Conservation (phyloP, 2,113 vertebrate genomes). For the Halcyon senegalensis region DNA sequence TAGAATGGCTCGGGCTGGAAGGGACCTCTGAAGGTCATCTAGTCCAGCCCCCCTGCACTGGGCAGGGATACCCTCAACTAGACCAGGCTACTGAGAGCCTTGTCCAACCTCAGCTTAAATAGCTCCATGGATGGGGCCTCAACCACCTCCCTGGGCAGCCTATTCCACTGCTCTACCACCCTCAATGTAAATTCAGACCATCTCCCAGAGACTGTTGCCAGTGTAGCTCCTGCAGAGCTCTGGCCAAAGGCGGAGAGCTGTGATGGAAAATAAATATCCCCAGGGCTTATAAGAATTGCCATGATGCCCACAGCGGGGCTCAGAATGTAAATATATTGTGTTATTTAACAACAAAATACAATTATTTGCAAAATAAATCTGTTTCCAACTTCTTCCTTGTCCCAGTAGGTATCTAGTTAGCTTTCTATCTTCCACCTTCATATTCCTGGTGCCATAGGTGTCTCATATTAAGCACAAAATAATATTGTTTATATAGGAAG, state of each 20-base stretch:
- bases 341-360: neutral
- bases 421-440: neutral
- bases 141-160: no score
- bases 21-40: no score
- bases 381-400: neutral
- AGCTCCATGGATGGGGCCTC: no score
- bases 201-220: neutral
- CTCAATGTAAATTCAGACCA: neutral
- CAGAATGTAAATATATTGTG: neutral
- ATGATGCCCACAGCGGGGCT: fast-evolving
- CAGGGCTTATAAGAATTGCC: fast-evolving
- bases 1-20: no score
- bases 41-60: no score
- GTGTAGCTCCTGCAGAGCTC: neutral
- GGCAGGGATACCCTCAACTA: no score
- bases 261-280: neutral
- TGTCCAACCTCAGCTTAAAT: no score
- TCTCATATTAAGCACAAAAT: neutral
- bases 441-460: neutral
- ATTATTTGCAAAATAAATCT: neutral
- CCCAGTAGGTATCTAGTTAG: neutral
- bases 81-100: no score
- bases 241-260: neutral
- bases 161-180: no score
- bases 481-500: neutral